phyloP scores from a whole-genome alignment of 2,888 invertebrate genomes.

The Ectobius pallidus region DNA sequence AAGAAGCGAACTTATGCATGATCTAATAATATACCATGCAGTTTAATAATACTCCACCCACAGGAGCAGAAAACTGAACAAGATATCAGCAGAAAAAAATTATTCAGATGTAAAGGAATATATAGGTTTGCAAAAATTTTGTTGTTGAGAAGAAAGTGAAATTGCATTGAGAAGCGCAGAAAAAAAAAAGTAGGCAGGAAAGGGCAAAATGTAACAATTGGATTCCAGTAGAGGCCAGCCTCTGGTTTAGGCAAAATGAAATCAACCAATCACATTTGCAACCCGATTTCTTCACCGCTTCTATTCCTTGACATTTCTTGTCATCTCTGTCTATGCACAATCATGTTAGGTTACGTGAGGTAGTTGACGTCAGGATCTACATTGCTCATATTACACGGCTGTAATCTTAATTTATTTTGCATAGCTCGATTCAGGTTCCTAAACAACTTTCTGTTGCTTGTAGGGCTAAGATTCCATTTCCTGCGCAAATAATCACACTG shows the following conservation, averaged over 20 bases:
- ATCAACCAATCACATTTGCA: slow-evolving; percentile 28
- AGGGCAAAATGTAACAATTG: too few species aligned
- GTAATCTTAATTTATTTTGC: too few species aligned
- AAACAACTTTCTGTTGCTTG: too few species aligned
- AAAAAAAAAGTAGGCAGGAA: slow-evolving; percentile 16
- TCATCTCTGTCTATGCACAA: not conserved
- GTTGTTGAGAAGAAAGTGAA: not conserved
- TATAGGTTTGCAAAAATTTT: not conserved
- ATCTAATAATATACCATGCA: not conserved
- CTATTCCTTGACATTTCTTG: not conserved
- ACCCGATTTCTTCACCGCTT: slow-evolving; percentile 5
- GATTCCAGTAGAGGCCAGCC: not conserved
- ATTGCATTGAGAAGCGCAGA: slow-evolving; percentile 10
- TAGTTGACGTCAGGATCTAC: too few species aligned
- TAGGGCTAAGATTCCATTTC: too few species aligned
- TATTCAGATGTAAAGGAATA: not conserved
- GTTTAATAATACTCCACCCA: not conserved
- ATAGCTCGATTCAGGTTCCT: too few species aligned
- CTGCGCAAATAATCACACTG: too few species aligned
- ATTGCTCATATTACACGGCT: too few species aligned
- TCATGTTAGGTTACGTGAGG: not conserved
- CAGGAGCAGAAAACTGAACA: not conserved
- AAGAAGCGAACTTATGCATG: slow-evolving; percentile 7
- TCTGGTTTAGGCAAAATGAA: slow-evolving; percentile 15
- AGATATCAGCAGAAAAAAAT: not conserved